Percentiles rank a stretch among this genome's conserved stretches.
These are phyloP conservation scores for Esox masquinongy DNA, from an alignment of 2,797 vertebrate genomes.

Conservation along the genomic window DNA sequence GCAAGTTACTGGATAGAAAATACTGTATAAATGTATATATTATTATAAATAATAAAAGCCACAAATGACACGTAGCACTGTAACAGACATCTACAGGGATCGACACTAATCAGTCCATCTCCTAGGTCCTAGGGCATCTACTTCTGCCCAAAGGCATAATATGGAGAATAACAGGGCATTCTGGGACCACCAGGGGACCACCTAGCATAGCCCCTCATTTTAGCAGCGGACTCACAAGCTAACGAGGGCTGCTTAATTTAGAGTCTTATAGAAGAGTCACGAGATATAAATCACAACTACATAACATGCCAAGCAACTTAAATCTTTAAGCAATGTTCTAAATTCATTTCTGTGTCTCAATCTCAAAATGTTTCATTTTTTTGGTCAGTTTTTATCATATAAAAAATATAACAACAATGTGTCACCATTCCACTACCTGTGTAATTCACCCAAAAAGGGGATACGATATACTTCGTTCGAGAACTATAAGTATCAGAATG, in stretches of 20 bases:
- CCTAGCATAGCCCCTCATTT: slow-evolving; percentile 54
- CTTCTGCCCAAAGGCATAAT: slow-evolving; percentile 70
- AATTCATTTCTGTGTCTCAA: neutral
- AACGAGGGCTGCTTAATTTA: slow-evolving; percentile 41
- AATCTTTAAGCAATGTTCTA: neutral
- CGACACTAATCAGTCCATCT: slow-evolving; percentile 72
- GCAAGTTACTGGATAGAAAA: neutral
- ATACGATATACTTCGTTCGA: slow-evolving; percentile 3
- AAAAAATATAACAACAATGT: neutral
- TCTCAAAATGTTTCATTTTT: neutral
- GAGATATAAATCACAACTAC: neutral
- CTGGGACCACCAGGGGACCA: slow-evolving; percentile 67
- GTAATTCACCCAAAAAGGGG: neutral
- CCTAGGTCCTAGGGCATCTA: slow-evolving; percentile 78
- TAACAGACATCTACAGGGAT: slow-evolving; percentile 33
- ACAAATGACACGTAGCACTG: neutral
- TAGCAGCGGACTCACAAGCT: slow-evolving; percentile 32
- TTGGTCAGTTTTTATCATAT: neutral
- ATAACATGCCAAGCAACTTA: neutral
- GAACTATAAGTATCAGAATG: slow-evolving; percentile 19
- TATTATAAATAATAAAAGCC: neutral
- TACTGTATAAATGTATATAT: neutral
- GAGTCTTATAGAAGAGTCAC: neutral
- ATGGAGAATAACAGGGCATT: slow-evolving; percentile 66
- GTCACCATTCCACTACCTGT: neutral